Percentiles rank a stretch among this genome's conserved stretches.
Conservation (phyloP, 2,888 invertebrate genomes). For the Ceraclea dissimilis region DNA sequence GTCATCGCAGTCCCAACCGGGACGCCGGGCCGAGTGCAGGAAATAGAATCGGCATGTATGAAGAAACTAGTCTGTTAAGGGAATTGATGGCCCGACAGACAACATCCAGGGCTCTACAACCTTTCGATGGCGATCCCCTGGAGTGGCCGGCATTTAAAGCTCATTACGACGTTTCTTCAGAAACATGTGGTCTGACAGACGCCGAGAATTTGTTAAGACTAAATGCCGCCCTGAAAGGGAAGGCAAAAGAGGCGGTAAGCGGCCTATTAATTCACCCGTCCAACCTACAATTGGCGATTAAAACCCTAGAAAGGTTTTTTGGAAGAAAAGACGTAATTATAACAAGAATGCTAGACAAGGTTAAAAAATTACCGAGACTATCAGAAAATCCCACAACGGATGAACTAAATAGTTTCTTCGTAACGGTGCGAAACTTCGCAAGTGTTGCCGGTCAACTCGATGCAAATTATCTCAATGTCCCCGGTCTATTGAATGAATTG, state of each 20-base stretch:
- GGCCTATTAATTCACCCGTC: background rate
- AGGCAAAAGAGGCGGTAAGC: too few relatives aligned
- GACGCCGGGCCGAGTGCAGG: too few relatives aligned
- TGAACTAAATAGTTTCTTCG: background rate
- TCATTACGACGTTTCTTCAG: too few relatives aligned
- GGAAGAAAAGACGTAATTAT: background rate
- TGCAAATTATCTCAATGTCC: background rate
- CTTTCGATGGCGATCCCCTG: background rate
- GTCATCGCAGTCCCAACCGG: too few relatives aligned
- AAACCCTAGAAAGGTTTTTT: background rate
- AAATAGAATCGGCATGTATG: too few relatives aligned
- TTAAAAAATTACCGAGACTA: background rate
- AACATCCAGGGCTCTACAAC: background rate
- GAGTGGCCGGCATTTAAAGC: too few relatives aligned
- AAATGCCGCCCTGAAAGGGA: background rate
- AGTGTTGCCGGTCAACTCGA: background rate
- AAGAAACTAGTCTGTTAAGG: too few relatives aligned
- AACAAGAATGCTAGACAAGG: background rate
- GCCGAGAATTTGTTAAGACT: background rate
- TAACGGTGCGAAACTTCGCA: background rate
- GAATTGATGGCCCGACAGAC: conserved; percentile 4
- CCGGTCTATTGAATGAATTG: background rate
- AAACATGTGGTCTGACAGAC: too few relatives aligned
- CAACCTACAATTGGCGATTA: background rate
- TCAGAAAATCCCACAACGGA: background rate